These are phyloP conservation scores for Callosobruchus maculatus DNA, from an alignment of 2,888 invertebrate genomes.

Conservation along the genomic window DNA sequence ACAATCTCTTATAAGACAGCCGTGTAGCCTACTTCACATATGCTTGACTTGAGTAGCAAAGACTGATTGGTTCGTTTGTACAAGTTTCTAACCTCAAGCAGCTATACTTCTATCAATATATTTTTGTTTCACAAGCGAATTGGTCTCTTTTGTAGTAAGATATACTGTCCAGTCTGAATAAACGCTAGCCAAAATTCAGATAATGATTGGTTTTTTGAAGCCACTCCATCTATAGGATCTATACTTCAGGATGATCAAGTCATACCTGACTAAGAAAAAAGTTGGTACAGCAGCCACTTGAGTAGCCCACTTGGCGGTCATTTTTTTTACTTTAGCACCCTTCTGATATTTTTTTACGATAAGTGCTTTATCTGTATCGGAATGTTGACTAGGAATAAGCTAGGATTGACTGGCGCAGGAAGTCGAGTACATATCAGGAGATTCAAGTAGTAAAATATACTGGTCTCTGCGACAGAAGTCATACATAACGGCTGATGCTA, in stretches of 20 bases:
- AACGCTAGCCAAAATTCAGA: background rate
- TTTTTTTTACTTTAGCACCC: no score
- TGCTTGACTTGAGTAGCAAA: background rate
- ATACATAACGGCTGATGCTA: slow-evolving; percentile 1
- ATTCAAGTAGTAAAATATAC: background rate
- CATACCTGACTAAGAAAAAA: no score
- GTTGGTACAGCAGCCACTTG: no score
- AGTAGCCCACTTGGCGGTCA: no score
- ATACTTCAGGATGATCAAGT: no score
- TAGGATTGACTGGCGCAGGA: background rate
- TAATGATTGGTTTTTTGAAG: background rate
- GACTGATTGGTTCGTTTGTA: background rate
- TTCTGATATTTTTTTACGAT: no score
- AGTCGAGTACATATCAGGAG: background rate
- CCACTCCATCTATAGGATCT: no score
- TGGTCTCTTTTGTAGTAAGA: background rate
- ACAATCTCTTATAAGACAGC: background rate
- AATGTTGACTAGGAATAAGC: background rate
- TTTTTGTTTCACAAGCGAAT: background rate
- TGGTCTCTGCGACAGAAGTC: background rate
- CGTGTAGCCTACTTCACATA: background rate
- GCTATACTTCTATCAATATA: background rate
- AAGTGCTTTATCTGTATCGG: background rate
- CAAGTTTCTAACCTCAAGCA: background rate
- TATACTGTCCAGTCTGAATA: background rate